Conservation (phyloP, 2,888 invertebrate genomes). For the Aromia moschata region DNA sequence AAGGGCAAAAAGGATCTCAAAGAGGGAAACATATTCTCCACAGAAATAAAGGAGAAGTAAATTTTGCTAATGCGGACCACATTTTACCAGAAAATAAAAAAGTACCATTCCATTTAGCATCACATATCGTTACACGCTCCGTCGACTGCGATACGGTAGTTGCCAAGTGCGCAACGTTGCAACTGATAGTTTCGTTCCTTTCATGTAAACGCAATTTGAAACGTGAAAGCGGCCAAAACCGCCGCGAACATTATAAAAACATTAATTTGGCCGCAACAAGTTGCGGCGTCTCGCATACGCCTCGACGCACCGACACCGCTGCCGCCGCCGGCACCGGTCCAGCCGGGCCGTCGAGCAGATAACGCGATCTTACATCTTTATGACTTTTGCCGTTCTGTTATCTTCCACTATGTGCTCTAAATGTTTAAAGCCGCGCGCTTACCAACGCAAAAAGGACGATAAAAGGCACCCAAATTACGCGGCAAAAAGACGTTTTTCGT, state of each 20-base stretch:
- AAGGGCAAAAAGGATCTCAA: too few species aligned
- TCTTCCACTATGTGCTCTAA: constrained; percentile 20
- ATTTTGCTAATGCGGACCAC: too few species aligned
- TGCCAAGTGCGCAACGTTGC: background rate
- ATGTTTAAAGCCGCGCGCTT: constrained; percentile 12
- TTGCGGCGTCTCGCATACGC: constrained; percentile 35
- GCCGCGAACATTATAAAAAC: constrained; percentile 36
- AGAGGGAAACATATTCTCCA: too few species aligned
- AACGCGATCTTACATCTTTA: constrained; percentile 42
- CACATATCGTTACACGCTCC: too few species aligned
- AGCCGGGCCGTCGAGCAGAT: constrained; percentile 37
- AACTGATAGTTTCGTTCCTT: constrained; percentile 7
- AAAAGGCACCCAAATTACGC: background rate
- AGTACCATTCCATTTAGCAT: too few species aligned
- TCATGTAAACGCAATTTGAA: constrained; percentile 6
- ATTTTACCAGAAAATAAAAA: too few species aligned
- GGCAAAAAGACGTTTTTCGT: constrained; percentile 1
- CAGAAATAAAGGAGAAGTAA: too few species aligned
- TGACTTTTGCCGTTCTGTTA: constrained; percentile 33
- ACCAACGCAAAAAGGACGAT: constrained; percentile 4
- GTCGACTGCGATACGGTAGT: too few species aligned
- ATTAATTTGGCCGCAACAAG: constrained; percentile 43
- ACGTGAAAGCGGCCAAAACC: constrained; percentile 6
- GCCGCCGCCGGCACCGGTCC: too few species aligned
- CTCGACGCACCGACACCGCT: constrained; percentile 31